A percentile compares a stretch with the other conserved stretches of the same genome.
phyloP scores from a whole-genome alignment of 2,888 invertebrate genomes.

The Sisyra nigra region DNA sequence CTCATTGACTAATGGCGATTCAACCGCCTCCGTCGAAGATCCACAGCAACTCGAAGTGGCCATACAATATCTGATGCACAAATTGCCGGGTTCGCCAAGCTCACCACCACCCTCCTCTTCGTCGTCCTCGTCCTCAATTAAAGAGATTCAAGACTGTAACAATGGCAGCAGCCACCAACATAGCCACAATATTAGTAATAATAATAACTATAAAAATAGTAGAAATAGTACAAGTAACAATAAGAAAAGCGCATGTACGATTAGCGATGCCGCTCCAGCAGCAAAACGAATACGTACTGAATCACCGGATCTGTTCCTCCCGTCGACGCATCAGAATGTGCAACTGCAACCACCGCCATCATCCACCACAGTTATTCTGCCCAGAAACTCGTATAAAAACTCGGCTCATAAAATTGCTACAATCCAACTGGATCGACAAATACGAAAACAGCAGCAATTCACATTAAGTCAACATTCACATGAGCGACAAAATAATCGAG shows the following conservation, averaged over 20 bases:
- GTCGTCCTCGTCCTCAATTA: not conserved
- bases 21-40: conserved; percentile 43
- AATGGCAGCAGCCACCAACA: not conserved
- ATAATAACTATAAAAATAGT: not conserved
- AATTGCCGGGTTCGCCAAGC: conserved; percentile 26
- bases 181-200: not conserved
- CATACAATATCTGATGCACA: conserved; percentile 49
- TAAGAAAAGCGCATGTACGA: not conserved
- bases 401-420: not conserved
- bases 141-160: conserved; percentile 8
- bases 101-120: conserved; percentile 11
- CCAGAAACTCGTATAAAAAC: not conserved
- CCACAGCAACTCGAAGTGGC: conserved; percentile 53
- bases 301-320: not conserved
- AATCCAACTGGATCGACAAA: conserved; percentile 3
- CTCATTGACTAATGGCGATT: conserved; percentile 11
- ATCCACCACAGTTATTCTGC: no score
- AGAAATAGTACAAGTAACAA: not conserved
- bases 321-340: not conserved
- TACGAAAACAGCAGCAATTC: conserved; percentile 1
- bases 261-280: not conserved
- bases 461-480: no score
- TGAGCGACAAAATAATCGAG: no score
- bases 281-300: conserved; percentile 4
- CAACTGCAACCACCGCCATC: not conserved